phyloP scores from a whole-genome alignment of 2,113 vertebrate species.

The Aspiorhynchus laticeps region DNA sequence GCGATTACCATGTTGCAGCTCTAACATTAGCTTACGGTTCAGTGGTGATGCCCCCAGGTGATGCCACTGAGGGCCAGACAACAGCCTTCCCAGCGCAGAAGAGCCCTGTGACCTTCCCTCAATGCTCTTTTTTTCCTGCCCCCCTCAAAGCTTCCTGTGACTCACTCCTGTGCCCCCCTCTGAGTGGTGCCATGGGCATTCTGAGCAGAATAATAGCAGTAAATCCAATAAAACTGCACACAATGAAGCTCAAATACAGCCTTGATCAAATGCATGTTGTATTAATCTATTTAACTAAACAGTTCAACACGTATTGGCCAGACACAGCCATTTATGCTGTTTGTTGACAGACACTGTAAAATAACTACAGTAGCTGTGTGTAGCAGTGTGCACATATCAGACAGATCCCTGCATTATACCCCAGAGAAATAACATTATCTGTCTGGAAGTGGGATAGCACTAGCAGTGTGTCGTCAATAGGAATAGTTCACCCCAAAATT shows the following conservation, averaged over 20 bases:
- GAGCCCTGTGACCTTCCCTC: constrained; percentile 71
- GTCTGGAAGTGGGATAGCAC: background rate
- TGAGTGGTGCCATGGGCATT: constrained; percentile 37
- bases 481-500: background rate
- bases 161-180: constrained; percentile 26
- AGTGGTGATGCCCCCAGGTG: constrained; percentile 61
- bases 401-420: background rate
- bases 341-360: constrained; percentile 33
- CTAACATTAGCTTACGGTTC: constrained; percentile 67
- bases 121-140: constrained; percentile 57
- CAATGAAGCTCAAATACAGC: constrained; percentile 21
- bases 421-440: background rate
- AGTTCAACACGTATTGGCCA: background rate
- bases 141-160: constrained; percentile 63
- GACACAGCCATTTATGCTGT: constrained; percentile 16
- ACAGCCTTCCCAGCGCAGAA: constrained; percentile 63
- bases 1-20: constrained; percentile 63
- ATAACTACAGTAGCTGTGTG: constrained; percentile 6
- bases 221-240: constrained; percentile 36
- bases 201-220: constrained; percentile 35
- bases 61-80: constrained; percentile 64
- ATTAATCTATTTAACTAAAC: constrained; percentile 21
- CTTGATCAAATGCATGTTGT: constrained; percentile 38
- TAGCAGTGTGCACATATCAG: background rate
- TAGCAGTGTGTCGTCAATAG: background rate